Evolutionary conservation across 2,888 invertebrate genomes (phyloP).

Genomic region (Eilema depressum): DNA sequence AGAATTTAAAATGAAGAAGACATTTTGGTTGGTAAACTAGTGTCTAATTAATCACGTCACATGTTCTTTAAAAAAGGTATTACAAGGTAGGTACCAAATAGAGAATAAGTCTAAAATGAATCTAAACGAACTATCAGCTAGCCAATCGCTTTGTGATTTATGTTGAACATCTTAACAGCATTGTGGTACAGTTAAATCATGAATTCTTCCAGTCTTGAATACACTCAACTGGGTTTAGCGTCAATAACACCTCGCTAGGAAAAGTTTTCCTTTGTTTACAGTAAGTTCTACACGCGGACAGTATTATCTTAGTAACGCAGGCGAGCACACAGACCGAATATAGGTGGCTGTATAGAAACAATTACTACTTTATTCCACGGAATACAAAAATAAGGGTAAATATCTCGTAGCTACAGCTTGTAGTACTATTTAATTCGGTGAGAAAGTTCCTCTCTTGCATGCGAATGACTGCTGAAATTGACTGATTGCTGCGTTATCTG

Average conservation of each 20-base stretch:
- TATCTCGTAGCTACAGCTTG: no score
- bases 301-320: conserved; percentile 64
- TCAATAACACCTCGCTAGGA: conserved; percentile 55
- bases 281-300: conserved; percentile 59
- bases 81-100: no score
- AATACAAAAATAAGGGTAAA: not conserved
- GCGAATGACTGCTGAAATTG: no score
- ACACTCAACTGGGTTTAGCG: conserved; percentile 42
- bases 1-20: no score
- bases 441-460: no score
- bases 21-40: no score
- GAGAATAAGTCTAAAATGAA: no score
- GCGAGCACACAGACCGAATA: conserved; percentile 20
- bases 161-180: not conserved
- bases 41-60: no score
- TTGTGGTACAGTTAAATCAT: not conserved
- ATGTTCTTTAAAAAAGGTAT: no score
- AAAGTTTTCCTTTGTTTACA: conserved; percentile 55
- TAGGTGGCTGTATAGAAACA: conserved; percentile 16
- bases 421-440: no score
- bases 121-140: no score
- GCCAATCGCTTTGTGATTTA: not conserved
- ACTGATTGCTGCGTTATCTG: no score
- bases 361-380: conserved; percentile 20
- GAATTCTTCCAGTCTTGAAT: not conserved